Conservation (phyloP, 1,140 invertebrate genomes). For the Panagrolaimus sp. region DNA sequence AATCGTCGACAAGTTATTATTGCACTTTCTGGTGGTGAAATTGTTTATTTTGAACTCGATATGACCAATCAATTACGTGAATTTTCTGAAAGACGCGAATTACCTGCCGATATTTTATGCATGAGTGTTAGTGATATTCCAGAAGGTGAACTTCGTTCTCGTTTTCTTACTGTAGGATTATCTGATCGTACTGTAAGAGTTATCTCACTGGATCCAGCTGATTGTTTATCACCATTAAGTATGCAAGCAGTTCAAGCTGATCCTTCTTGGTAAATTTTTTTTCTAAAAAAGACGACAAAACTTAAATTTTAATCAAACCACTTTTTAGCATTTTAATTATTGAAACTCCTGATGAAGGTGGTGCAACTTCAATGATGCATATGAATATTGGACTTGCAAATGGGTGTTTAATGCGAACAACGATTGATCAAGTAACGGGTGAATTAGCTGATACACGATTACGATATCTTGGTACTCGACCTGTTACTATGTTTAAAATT, state of each 20-base stretch:
- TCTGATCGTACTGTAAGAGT: conserved; percentile 94
- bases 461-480: conserved; percentile 83
- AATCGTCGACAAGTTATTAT: conserved; percentile 98
- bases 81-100: conserved; percentile 90
- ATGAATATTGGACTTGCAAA: conserved; percentile 96
- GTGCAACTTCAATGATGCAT: conserved; percentile 68
- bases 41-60: conserved; percentile 99
- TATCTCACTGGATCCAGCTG: conserved; percentile 82
- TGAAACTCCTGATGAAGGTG: conserved; percentile 69
- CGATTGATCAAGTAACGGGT: conserved; percentile 90
- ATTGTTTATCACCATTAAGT: conserved; percentile 60
- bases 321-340: no score
- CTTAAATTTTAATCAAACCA: no score
- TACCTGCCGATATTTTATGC: conserved; percentile 92
- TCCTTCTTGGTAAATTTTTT: no score
- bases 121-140: conserved; percentile 95
- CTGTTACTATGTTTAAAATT: conserved; percentile 92
- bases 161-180: conserved; percentile 92
- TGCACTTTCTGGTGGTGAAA: conserved; percentile 87
- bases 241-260: conserved; percentile 94
- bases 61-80: conserved; percentile 93
- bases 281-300: no score
- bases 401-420: conserved; percentile 86
- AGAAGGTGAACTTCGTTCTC: conserved; percentile 83
- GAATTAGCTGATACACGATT: conserved; percentile 93